Conservation (phyloP, 2,113 vertebrate species). For the Syngnathus typhle region DNA sequence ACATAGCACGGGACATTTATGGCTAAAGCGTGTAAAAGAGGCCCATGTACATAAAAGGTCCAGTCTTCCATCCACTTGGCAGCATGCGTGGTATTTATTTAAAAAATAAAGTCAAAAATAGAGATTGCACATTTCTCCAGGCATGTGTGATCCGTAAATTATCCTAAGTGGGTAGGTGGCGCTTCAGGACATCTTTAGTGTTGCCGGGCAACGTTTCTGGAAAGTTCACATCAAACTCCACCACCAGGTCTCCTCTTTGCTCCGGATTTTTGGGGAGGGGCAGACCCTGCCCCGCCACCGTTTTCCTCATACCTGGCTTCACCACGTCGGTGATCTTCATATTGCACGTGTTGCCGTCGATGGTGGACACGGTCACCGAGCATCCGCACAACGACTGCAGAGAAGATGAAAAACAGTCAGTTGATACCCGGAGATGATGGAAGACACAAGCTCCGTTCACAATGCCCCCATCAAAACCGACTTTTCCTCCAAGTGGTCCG, state of each 20-base stretch:
- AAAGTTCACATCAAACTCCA: slow-evolving; percentile 95
- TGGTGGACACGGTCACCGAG: slow-evolving; percentile 91
- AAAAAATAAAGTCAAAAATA: slow-evolving; percentile 68
- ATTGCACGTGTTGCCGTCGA: slow-evolving; percentile 92
- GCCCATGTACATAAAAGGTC: slow-evolving; percentile 32
- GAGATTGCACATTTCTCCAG: slow-evolving; percentile 66
- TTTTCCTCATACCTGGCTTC: slow-evolving; percentile 94
- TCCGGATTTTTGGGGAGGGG: slow-evolving; percentile 93
- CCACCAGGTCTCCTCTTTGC: slow-evolving; percentile 91
- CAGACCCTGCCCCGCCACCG: slow-evolving; percentile 90
- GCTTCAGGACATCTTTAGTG: slow-evolving; percentile 92
- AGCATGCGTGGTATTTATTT: slow-evolving; percentile 66
- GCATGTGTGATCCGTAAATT: slow-evolving; percentile 34
- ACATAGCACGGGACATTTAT: slow-evolving; percentile 24
- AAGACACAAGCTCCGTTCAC: background rate
- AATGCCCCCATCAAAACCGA: background rate
- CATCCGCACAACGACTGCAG: slow-evolving; percentile 91
- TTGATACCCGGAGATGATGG: slow-evolving; percentile 1
- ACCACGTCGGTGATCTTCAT: slow-evolving; percentile 95
- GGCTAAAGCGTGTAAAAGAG: slow-evolving; percentile 35
- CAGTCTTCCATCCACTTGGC: slow-evolving; percentile 47
- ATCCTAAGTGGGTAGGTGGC: slow-evolving; percentile 86
- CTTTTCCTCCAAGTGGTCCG: background rate
- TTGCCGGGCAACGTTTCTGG: slow-evolving; percentile 86
- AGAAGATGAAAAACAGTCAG: slow-evolving; percentile 6